Conservation (phyloP, 2,797 vertebrate species). For the Melanotaenia maccullochi region DNA sequence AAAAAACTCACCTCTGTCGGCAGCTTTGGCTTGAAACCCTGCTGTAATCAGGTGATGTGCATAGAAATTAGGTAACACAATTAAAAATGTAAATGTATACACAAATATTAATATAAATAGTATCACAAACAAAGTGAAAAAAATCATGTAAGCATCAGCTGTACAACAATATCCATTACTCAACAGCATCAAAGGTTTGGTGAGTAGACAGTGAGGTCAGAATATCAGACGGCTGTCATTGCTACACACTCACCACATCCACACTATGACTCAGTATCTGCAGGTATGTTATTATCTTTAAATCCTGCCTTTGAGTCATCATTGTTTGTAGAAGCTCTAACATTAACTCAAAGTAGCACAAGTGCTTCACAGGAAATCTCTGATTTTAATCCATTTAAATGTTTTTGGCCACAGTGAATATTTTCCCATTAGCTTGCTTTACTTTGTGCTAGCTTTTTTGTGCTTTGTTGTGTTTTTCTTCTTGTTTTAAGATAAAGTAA, state of each 20-base stretch:
- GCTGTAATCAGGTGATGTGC: constrained; percentile 48
- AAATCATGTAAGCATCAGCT: neutral
- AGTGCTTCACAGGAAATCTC: neutral
- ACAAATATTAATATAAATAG: neutral
- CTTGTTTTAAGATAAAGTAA: too few relatives aligned
- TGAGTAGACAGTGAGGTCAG: constrained; percentile 31
- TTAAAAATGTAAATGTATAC: neutral
- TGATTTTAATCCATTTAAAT: neutral
- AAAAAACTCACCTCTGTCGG: constrained; percentile 65
- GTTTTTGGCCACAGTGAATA: too few relatives aligned
- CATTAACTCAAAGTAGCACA: constrained; percentile 3
- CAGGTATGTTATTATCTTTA: constrained; percentile 60
- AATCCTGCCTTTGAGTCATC: constrained; percentile 20
- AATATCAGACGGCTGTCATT: constrained; percentile 34
- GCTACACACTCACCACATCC: constrained; percentile 39
- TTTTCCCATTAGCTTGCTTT: neutral
- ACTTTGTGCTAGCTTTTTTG: neutral
- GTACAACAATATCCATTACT: neutral
- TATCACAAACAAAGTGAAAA: neutral
- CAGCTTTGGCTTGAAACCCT: constrained; percentile 63
- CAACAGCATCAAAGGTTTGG: constrained; percentile 3
- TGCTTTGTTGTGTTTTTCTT: too few relatives aligned
- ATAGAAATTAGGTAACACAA: constrained; percentile 7
- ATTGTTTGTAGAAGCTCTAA: constrained; percentile 4
- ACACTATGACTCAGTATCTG: constrained; percentile 39